Percentiles rank a stretch among this genome's conserved stretches.
phyloP scores from a whole-genome alignment of 2,888 invertebrate genomes.

The Trichogramma evanescens region DNA sequence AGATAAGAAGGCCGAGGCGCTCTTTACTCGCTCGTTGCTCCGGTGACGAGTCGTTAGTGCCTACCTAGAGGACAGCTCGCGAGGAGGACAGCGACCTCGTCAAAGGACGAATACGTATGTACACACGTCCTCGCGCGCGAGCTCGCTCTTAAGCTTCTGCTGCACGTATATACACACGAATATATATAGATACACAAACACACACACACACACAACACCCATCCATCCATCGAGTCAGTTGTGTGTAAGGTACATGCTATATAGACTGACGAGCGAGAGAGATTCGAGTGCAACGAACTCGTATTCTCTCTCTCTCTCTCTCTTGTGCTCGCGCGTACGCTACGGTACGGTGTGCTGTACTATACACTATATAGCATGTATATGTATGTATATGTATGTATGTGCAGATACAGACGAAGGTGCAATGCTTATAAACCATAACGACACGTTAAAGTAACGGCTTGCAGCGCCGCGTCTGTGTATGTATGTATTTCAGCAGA shows the following conservation, averaged over 20 bases:
- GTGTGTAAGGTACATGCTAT: too few species aligned
- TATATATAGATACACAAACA: too few species aligned
- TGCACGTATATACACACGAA: too few species aligned
- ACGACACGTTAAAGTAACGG: slow-evolving; percentile 43
- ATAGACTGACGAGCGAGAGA: background rate
- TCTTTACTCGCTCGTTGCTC: too few species aligned
- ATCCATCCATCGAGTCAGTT: too few species aligned
- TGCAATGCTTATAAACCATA: slow-evolving; percentile 42
- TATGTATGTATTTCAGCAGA: too few species aligned
- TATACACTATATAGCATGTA: slow-evolving; percentile 25
- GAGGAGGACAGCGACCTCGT: slow-evolving; percentile 10
- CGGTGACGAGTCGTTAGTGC: slow-evolving; percentile 16
- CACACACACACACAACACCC: too few species aligned
- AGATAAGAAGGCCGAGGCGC: background rate
- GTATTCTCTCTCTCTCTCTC: slow-evolving; percentile 22
- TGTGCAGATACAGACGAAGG: slow-evolving; percentile 3
- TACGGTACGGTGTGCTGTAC: slow-evolving; percentile 23
- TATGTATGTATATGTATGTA: too few species aligned
- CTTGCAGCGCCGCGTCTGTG: too few species aligned
- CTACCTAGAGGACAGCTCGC: background rate
- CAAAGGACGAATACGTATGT: slow-evolving; percentile 12
- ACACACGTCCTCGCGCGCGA: background rate
- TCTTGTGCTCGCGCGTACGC: slow-evolving; percentile 10
- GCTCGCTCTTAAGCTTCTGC: background rate
- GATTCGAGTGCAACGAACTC: slow-evolving; percentile 35